A percentile compares a stretch with the other conserved stretches of the same genome.
Evolutionary conservation across 2,888 invertebrate genomes (phyloP).

Genomic region (Taenaris catops): DNA sequence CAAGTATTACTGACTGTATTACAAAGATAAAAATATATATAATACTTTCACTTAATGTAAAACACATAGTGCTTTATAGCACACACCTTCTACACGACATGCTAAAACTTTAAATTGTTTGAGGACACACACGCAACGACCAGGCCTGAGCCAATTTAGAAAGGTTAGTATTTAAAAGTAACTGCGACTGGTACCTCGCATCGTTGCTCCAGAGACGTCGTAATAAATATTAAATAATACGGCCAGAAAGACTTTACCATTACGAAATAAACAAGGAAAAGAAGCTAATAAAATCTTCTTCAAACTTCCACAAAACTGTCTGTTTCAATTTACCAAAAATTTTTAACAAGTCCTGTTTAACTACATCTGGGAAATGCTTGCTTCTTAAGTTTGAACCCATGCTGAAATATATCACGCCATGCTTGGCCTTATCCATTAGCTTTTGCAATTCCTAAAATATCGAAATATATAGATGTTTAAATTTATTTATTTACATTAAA

Average conservation of each 20-base stretch:
- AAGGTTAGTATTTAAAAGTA: not conserved
- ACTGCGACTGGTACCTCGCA: too few relatives aligned
- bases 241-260: constrained; percentile 44
- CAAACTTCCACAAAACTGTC: constrained; percentile 57
- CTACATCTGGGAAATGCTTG: constrained; percentile 34
- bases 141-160: too few relatives aligned
- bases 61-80: too few relatives aligned
- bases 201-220: too few relatives aligned
- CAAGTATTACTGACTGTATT: too few relatives aligned
- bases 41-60: too few relatives aligned
- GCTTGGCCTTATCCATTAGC: constrained; percentile 35
- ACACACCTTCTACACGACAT: too few relatives aligned
- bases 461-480: too few relatives aligned
- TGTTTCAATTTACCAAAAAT: constrained; percentile 50
- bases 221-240: not conserved
- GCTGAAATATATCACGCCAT: constrained; percentile 57
- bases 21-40: too few relatives aligned
- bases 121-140: too few relatives aligned
- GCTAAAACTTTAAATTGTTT: not conserved
- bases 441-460: too few relatives aligned
- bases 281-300: constrained; percentile 34
- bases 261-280: constrained; percentile 21
- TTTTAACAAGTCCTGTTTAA: constrained; percentile 34
- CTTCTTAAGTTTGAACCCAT: constrained; percentile 50
- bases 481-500: too few relatives aligned